Base-by-base conservation (phyloP, 2,797 vertebrate species). In the Phalloptychus januarius region DNA sequence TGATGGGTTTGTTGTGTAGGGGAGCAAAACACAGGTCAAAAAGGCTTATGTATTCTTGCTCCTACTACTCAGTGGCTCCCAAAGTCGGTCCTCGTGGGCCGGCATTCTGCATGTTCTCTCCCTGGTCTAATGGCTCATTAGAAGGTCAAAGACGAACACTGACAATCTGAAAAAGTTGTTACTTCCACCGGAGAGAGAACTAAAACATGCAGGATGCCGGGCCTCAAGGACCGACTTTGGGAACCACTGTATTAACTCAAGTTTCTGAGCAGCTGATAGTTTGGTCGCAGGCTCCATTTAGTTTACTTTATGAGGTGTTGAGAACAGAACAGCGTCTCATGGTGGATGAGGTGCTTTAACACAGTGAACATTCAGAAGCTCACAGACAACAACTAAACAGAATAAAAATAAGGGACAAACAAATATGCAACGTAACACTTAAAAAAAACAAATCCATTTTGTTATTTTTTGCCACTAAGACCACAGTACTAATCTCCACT, bases 401-500 rank as follows among this genome's bases (percentile, higher is more conserved):
- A 90, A 72, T 12, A 78, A 85, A 50, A 78, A 72, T 7, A 33
- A 83, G 81, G 76, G 88, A 79, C 81, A 89, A 87, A 92, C 79
- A 74, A 88, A 71, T 82, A 87, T 87, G 50, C 79, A 92, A 93
- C 86, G 67, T 50, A 93, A 89, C 90, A 92, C 76, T 54, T 85
- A 67, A 91, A 67, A 13, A 25, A 36, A 52, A 52, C 23, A 52
- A 63, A 63, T 36, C 85, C 73, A 71, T 45, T 80, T 77, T 58
- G 67, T 79, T 71, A 72, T 50, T 48, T 82, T 75, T 56, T 52
- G 5, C 67, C 86, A 89, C 82, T 71, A 69, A 92, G 93, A 92
- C 87, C 89, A 93, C 91, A 94, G 89, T 94, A 95, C 91, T 91
- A 95, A 91, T 94, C 92, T 95, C 94, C 93, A 95, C 94, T 94